Conservation (phyloP, 2,797 vertebrate species). For the Heliangelus exortis region DNA sequence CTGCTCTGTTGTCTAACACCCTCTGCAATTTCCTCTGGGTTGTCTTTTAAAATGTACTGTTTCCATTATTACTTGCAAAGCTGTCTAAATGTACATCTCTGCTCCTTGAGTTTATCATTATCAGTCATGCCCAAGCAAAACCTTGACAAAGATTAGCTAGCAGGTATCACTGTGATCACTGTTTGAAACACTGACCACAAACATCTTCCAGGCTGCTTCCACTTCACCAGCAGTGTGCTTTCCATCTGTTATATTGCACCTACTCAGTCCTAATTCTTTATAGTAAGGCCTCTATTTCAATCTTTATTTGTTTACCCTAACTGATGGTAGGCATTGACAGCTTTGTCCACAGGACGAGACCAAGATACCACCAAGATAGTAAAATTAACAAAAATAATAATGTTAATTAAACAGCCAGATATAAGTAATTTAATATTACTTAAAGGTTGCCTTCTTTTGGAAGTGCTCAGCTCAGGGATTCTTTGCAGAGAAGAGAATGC, state of each 20-base stretch:
- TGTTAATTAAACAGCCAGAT: background rate
- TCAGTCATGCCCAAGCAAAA: background rate
- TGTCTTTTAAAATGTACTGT: background rate
- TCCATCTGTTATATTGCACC: background rate
- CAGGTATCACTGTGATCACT: background rate
- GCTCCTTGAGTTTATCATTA: background rate
- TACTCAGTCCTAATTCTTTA: background rate
- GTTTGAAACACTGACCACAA: rapidly evolving
- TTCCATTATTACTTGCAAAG: background rate
- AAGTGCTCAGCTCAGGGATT: background rate
- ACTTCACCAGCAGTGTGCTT: background rate
- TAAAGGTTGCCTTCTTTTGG: background rate
- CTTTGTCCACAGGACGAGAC: background rate
- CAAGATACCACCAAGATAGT: background rate
- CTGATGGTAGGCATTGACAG: background rate
- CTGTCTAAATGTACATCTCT: background rate
- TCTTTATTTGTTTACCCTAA: background rate
- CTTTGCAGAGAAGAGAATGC: background rate
- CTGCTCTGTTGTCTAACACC: background rate
- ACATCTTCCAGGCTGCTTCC: background rate
- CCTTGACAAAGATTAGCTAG: background rate
- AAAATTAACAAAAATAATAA: background rate
- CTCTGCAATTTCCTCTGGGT: background rate
- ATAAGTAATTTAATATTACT: background rate
- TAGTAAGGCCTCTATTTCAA: background rate